Evolutionary conservation across 2,888 invertebrate genomes (phyloP).

Genomic region (Malthinus seriepunctatus): DNA sequence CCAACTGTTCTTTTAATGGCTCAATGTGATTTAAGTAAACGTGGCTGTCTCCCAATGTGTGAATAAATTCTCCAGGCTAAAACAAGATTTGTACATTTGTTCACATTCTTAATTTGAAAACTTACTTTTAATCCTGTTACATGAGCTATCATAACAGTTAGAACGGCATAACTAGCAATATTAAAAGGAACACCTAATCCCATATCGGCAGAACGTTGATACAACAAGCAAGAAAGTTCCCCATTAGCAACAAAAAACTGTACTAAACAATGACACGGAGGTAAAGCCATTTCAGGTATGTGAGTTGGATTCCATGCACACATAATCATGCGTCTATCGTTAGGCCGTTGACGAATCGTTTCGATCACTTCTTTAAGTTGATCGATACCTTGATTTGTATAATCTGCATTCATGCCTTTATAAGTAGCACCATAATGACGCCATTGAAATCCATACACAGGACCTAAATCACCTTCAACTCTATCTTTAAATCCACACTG

Average conservation of each 20-base stretch:
- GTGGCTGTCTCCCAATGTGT: slow-evolving; percentile 93
- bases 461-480: slow-evolving; percentile 93
- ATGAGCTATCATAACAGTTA: slow-evolving; percentile 95
- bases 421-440: slow-evolving; percentile 94
- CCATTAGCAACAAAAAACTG: slow-evolving; percentile 89
- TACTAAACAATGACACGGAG: slow-evolving; percentile 92
- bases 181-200: slow-evolving; percentile 97
- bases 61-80: slow-evolving; percentile 89
- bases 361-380: slow-evolving; percentile 82
- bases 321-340: slow-evolving; percentile 88
- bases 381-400: slow-evolving; percentile 80
- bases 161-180: slow-evolving; percentile 91
- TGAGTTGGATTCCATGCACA: slow-evolving; percentile 94
- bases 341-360: slow-evolving; percentile 76
- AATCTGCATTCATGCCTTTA: slow-evolving; percentile 76
- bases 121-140: slow-evolving; percentile 81
- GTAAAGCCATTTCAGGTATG: slow-evolving; percentile 87
- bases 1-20: slow-evolving; percentile 77
- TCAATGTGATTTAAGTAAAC: slow-evolving; percentile 89
- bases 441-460: slow-evolving; percentile 98
- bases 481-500: slow-evolving; percentile 79
- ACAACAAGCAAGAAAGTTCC: slow-evolving; percentile 87
- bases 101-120: slow-evolving; percentile 11
- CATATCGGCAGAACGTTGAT: slow-evolving; percentile 96
- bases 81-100: slow-evolving; percentile 11